Evolutionary conservation across 2,797 vertebrate genomes (phyloP).

Genomic region (Allobates femoralis): DNA sequence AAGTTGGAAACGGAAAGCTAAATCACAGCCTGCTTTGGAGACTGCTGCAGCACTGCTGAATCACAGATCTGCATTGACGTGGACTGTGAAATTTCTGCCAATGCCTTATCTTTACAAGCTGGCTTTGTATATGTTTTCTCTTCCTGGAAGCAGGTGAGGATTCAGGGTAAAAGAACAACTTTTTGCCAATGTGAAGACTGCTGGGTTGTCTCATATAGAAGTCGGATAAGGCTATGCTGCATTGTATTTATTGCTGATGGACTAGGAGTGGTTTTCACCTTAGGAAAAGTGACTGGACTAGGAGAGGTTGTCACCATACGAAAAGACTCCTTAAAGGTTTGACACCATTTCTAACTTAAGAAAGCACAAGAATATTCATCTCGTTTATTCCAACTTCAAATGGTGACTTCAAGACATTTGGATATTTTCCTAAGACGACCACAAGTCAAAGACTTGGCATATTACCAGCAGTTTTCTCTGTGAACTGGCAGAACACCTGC

Average conservation of each 20-base stretch:
- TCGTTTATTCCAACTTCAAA: not conserved
- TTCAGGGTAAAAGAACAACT: conserved; percentile 17
- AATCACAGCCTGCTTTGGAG: not conserved
- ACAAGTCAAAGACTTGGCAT: not conserved
- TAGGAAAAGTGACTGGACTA: not conserved
- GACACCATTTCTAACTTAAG: not conserved
- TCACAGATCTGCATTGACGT: conserved; percentile 14
- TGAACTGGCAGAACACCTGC: conserved; percentile 15
- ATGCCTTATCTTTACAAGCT: not conserved
- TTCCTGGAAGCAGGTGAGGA: conserved; percentile 24
- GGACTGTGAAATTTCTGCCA: not conserved
- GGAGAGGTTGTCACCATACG: not conserved
- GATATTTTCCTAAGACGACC: not conserved
- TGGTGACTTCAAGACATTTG: not conserved
- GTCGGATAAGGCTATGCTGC: not conserved
- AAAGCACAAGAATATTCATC: not conserved
- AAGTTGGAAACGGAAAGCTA: conserved; percentile 16
- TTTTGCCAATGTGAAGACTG: conserved; percentile 11
- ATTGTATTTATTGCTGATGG: not conserved
- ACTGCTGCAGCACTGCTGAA: conserved; percentile 3
- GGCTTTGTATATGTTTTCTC: not conserved
- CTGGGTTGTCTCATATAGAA: not conserved
- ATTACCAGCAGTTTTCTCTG: not conserved
- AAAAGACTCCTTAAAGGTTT: not conserved
- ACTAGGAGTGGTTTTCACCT: too few relatives aligned